Evolutionary conservation across 2,888 invertebrate genomes (phyloP), one percentile per base, ranked within the genome.

Genomic region (Drosophila leonis): DNA sequence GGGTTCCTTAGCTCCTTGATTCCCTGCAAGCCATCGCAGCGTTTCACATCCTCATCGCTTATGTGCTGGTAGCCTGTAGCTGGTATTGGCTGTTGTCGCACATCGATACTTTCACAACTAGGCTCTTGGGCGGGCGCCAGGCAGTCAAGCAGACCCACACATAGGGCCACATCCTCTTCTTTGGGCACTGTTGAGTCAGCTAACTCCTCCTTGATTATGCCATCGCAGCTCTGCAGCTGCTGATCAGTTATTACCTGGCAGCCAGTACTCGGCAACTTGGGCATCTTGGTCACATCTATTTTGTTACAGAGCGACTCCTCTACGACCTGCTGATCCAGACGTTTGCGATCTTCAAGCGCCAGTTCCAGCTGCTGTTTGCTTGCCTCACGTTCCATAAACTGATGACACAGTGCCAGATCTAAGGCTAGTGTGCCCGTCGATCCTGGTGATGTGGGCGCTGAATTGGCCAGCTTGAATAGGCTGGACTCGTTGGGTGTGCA

Each of bases 401-500:
- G 72, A 39, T 83, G 82, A 33, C 88, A 91, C 7, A 90, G 65
- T 33, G 78, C 75, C n/a, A 86, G 51, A 51, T 88, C 88, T 51
- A 61, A 46, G 0, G 75, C 64, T 46, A 77, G 41, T 20, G 65
- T 2, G 15, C 55, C 10, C 46, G 69, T 33, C 52, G 65, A 7
- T 46, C 63, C 31, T 0, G 91, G 90, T 2, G 91, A 90, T 4
- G 84, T 79, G 4, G 91, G 88, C 5, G 88, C 76, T 18, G 91
- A 87, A n/a, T 81, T 69, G 24, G 87, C 91, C 46, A 91, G 44
- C 63, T 91, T 91, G 6, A 86, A 91, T 1, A 91, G 82, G 41
- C 88, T 91, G 6, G 91, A 91, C 24, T 90, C 88, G 90, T 96
- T 95, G 4, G 96, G 96, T 7, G 96, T 96, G 82, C 97, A 97